These are phyloP conservation scores for Diplazon laetatorius DNA, from an alignment of 2,888 invertebrate genomes.

Conservation along the genomic window DNA sequence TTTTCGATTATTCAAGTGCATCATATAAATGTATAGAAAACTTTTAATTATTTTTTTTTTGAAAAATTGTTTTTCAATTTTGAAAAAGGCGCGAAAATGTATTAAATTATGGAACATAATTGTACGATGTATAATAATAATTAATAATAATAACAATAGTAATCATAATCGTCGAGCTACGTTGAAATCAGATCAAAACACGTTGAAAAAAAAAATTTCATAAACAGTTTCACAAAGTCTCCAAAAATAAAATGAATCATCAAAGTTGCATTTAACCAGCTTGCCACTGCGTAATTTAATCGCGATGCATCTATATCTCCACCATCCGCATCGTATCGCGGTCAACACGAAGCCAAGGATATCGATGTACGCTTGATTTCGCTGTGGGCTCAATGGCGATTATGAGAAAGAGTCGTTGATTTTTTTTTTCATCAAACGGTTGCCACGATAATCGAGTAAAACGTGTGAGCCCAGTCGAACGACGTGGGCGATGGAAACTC, in stretches of 20 bases:
- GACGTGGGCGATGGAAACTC: slow-evolving; percentile 19
- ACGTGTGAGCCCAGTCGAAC: background rate
- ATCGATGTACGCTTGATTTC: background rate
- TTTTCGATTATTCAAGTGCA: too few species aligned
- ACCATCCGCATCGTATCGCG: slow-evolving; percentile 7
- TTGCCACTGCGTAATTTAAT: background rate
- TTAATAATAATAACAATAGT: too few species aligned
- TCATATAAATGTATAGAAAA: too few species aligned
- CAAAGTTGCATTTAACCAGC: background rate
- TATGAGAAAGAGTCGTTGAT: background rate
- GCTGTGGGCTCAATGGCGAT: background rate
- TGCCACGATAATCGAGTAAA: slow-evolving; percentile 25
- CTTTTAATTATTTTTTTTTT: too few species aligned
- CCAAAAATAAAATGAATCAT: background rate
- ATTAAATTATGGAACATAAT: too few species aligned
- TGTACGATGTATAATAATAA: too few species aligned
- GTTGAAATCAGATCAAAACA: too few species aligned
- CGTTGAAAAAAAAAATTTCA: too few species aligned
- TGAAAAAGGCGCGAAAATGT: too few species aligned
- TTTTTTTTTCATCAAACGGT: slow-evolving; percentile 15
- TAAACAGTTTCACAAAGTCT: background rate
- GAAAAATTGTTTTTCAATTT: too few species aligned
- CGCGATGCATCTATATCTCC: background rate
- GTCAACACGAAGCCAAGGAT: slow-evolving; percentile 15
- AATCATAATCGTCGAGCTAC: too few species aligned